phyloP scores from a whole-genome alignment of 2,888 invertebrate species.

The Spodoptera littoralis region DNA sequence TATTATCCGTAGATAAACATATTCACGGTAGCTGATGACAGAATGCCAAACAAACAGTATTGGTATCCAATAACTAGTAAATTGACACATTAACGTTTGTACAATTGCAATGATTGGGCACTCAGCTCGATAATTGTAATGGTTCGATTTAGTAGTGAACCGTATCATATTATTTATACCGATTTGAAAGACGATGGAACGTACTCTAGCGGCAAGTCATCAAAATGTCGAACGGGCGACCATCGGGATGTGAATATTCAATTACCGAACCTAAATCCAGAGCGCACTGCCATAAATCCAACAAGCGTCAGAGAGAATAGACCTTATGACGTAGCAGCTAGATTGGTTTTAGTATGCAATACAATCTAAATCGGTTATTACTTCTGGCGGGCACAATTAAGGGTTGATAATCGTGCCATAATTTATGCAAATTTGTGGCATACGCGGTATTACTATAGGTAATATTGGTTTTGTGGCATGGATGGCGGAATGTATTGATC shows the following conservation, averaged over 20 bases:
- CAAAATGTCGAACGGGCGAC: conserved; percentile 70
- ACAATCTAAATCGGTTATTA: conserved; percentile 38
- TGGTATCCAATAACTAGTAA: conserved; percentile 1
- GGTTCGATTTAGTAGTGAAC: conserved; percentile 28
- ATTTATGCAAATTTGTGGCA: conserved; percentile 74
- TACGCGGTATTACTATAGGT: conserved; percentile 26
- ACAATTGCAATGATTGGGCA: conserved; percentile 18
- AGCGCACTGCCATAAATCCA: conserved; percentile 54
- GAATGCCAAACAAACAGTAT: conserved; percentile 1
- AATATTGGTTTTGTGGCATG: no score
- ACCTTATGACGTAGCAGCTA: conserved; percentile 50
- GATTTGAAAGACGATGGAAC: conserved; percentile 59
- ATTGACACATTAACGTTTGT: conserved; percentile 1
- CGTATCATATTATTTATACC: conserved; percentile 52
- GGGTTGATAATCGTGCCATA: conserved; percentile 70
- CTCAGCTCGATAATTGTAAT: conserved; percentile 24
- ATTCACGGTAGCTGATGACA: not conserved
- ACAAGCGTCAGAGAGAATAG: conserved; percentile 48
- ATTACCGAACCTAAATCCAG: conserved; percentile 73
- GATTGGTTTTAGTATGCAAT: conserved; percentile 25
- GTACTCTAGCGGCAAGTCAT: conserved; percentile 66
- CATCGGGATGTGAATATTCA: conserved; percentile 80
- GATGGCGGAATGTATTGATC: conserved; percentile 5
- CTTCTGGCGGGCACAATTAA: conserved; percentile 63
- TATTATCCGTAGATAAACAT: not conserved